These are phyloP conservation scores for Penaeus vannamei DNA, from an alignment of 1,140 invertebrate genomes.

Conservation along the genomic window DNA sequence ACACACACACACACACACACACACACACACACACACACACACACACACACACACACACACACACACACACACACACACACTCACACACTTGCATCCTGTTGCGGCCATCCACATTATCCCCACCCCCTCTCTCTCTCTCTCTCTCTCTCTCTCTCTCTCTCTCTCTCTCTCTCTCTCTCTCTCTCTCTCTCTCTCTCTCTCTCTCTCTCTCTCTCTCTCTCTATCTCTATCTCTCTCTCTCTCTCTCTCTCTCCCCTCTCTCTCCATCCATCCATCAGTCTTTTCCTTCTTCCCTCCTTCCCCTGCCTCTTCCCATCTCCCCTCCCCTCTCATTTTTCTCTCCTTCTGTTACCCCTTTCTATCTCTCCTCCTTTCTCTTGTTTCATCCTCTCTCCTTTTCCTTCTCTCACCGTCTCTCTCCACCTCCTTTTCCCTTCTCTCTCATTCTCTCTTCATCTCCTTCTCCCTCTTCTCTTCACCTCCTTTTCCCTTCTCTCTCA, in stretches of 20 bases:
- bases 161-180: neutral
- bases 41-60: too few relatives aligned
- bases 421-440: neutral
- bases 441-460: neutral
- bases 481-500: neutral
- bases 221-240: neutral
- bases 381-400: neutral
- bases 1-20: too few relatives aligned
- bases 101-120: too few relatives aligned
- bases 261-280: neutral
- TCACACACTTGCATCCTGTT: too few relatives aligned
- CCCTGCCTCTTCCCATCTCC: neutral
- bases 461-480: neutral
- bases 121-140: neutral
- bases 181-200: neutral
- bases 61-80: too few relatives aligned
- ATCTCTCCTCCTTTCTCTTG: neutral
- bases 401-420: neutral
- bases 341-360: neutral
- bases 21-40: too few relatives aligned
- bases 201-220: neutral
- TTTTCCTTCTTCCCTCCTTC: neutral
- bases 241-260: neutral
- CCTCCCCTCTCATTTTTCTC: neutral
- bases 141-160: neutral